Percentiles rank a stretch among this genome's conserved stretches.
phyloP scores from a whole-genome alignment of 2,113 vertebrate species.

The Spizaetus ornatus region DNA sequence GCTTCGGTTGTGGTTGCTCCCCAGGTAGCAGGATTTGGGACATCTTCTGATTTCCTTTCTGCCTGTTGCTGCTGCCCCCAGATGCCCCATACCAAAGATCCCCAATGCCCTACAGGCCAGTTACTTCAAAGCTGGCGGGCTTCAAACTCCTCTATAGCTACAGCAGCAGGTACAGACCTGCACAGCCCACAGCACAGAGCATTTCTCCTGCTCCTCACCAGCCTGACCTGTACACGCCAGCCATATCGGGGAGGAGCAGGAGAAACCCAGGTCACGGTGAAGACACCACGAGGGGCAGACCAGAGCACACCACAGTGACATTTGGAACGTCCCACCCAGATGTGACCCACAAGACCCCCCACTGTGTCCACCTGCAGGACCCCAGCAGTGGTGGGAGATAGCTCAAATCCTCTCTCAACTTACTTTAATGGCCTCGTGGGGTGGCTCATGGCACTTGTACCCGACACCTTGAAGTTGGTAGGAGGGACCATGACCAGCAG shows the following conservation, averaged over 20 bases:
- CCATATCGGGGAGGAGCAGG: fast-evolving
- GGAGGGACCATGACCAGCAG: slow-evolving; percentile 86
- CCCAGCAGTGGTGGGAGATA: not conserved
- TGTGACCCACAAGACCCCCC: not conserved
- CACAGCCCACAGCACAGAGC: not conserved
- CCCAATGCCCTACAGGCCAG: not conserved
- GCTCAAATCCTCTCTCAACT: not conserved
- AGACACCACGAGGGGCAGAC: not conserved
- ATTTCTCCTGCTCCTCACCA: not conserved
- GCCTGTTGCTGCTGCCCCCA: not conserved
- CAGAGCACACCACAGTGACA: not conserved
- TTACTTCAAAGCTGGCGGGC: not conserved
- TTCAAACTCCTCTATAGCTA: not conserved
- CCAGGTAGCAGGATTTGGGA: not conserved
- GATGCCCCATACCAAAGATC: not conserved
- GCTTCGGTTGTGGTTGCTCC: not conserved
- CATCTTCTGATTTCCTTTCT: not conserved
- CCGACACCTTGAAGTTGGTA: slow-evolving; percentile 51
- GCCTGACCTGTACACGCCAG: not conserved
- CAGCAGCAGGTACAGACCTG: not conserved
- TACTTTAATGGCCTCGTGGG: slow-evolving; percentile 74
- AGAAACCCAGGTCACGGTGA: not conserved
- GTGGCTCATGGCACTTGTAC: slow-evolving; percentile 56
- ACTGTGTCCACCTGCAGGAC: too few relatives aligned
- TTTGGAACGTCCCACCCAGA: not conserved